Evolutionary conservation across 1,140 invertebrate species (phyloP).

Genomic region (Apolygus lucorum): DNA sequence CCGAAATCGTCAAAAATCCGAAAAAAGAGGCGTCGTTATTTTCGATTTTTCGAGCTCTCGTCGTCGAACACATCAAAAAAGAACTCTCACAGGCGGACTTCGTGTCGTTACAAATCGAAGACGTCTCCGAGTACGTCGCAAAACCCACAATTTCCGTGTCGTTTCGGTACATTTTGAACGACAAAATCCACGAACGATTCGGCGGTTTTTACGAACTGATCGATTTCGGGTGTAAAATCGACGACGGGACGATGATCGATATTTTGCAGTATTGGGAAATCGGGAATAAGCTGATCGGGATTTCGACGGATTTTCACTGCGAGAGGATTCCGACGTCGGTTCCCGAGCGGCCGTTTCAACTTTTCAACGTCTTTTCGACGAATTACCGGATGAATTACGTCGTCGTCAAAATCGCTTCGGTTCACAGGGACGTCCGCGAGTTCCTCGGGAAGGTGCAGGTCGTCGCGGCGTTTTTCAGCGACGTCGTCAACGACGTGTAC

Average conservation of each 20-base stretch:
- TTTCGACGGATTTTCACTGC: background rate
- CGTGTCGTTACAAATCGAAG: background rate
- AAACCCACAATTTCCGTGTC: background rate
- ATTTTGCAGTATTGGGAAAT: background rate
- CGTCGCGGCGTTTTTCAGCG: background rate
- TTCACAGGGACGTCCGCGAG: background rate
- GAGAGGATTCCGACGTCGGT: background rate
- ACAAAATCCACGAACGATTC: background rate
- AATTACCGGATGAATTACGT: background rate
- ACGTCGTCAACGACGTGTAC: background rate
- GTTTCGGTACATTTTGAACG: background rate
- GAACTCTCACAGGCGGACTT: background rate
- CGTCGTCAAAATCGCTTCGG: background rate
- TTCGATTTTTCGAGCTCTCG: background rate
- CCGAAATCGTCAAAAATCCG: background rate
- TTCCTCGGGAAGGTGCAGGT: background rate
- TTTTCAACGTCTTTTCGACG: background rate
- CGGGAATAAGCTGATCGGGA: background rate
- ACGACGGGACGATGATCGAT: background rate
- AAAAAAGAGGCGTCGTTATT: background rate
- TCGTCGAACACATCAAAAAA: conserved; percentile 8
- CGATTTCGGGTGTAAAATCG: background rate
- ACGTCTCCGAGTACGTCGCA: background rate
- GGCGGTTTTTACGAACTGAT: conserved; percentile 1
- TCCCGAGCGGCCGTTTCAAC: background rate